Conservation (phyloP, 2,888 invertebrate genomes). For the Erebia aethiops region DNA sequence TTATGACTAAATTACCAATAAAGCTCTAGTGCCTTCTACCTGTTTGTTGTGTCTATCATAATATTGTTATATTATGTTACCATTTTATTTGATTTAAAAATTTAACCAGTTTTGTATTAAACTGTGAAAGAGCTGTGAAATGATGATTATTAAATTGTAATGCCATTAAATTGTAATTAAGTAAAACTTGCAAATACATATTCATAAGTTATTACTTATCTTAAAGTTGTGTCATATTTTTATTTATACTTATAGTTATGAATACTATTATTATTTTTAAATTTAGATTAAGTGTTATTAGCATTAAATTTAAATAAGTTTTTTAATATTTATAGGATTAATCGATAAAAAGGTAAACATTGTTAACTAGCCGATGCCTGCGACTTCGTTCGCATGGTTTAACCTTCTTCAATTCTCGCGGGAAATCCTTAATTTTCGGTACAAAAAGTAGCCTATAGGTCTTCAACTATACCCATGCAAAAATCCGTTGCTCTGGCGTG, state of each 20-base stretch:
- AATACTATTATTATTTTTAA: neutral
- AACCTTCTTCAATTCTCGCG: no score
- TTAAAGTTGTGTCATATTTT: slow-evolving; percentile 9
- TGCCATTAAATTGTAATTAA: slow-evolving; percentile 21
- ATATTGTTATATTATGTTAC: neutral
- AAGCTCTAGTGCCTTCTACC: slow-evolving; percentile 31
- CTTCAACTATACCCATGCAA: no score
- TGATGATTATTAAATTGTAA: neutral
- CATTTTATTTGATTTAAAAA: slow-evolving; percentile 6
- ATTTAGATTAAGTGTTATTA: slow-evolving; percentile 1
- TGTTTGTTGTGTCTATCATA: slow-evolving; percentile 14
- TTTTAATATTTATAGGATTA: neutral
- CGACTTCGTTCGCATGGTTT: no score
- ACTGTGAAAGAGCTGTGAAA: slow-evolving; percentile 14
- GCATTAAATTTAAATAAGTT: neutral
- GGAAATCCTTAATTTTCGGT: no score
- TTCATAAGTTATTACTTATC: neutral
- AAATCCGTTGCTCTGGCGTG: no score
- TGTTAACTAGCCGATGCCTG: neutral
- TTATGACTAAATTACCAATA: slow-evolving; percentile 7
- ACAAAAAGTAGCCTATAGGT: no score
- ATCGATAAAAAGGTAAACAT: neutral
- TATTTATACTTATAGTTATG: neutral
- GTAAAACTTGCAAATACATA: neutral
- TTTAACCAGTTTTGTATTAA: neutral